Percentiles rank a stretch among this genome's conserved stretches.
These are phyloP conservation scores for Adineta ricciae DNA, from an alignment of 2,888 invertebrate genomes.

Conservation along the genomic window DNA sequence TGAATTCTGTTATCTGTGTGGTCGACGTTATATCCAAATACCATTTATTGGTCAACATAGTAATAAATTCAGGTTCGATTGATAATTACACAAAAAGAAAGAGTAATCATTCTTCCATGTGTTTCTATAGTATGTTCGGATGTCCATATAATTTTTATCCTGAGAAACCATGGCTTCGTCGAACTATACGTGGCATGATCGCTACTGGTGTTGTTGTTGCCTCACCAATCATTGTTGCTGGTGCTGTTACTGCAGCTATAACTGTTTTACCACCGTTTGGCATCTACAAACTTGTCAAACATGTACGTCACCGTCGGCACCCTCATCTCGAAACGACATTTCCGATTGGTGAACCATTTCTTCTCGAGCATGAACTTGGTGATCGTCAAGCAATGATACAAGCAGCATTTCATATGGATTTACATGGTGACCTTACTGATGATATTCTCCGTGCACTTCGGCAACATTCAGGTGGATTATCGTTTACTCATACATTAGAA, in stretches of 20 bases:
- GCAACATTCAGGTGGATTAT: background rate
- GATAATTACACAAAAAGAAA: no score
- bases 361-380: background rate
- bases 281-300: background rate
- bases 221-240: background rate
- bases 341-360: background rate
- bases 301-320: background rate
- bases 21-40: slow-evolving; percentile 44
- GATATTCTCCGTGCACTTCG: background rate
- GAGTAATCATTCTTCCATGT: background rate
- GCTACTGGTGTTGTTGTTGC: background rate
- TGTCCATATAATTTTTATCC: slow-evolving; percentile 10
- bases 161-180: background rate
- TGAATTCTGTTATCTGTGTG: slow-evolving; percentile 51
- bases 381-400: background rate
- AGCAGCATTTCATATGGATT: background rate
- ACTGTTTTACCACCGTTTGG: slow-evolving; percentile 13
- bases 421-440: background rate
- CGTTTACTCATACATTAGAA: background rate
- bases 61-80: background rate
- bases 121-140: background rate
- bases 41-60: slow-evolving; percentile 43
- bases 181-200: background rate
- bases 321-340: background rate
- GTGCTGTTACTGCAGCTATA: background rate